Percentiles rank a stretch among this genome's conserved stretches.
These are phyloP conservation scores for Buceros bicornis DNA, from an alignment of 2,797 vertebrate genomes.

Conservation along the genomic window DNA sequence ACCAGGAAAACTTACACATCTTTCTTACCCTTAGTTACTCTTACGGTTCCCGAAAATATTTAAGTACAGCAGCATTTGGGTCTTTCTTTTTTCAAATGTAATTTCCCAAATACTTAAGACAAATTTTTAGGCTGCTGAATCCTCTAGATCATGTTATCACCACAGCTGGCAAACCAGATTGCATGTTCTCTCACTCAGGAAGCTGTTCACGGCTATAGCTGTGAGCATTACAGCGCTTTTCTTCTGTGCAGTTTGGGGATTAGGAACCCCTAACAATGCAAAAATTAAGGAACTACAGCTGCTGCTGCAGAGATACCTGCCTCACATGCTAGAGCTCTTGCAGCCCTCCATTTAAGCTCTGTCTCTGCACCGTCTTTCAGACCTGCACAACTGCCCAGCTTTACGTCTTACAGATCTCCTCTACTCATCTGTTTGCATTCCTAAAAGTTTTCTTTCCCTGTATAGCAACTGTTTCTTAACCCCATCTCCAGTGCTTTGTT, in stretches of 20 bases:
- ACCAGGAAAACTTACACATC: background rate
- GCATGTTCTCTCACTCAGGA: background rate
- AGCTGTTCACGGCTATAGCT: background rate
- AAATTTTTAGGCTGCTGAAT: background rate
- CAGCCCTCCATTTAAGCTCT: background rate
- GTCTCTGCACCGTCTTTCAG: background rate
- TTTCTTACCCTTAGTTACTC: background rate
- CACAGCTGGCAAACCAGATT: background rate
- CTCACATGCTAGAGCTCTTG: background rate
- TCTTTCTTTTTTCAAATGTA: background rate
- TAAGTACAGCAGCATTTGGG: background rate
- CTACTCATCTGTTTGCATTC: background rate
- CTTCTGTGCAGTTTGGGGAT: background rate
- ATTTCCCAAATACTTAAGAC: background rate
- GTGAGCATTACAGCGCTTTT: background rate
- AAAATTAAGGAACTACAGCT: background rate
- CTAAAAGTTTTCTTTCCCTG: background rate
- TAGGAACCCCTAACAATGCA: background rate
- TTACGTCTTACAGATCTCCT: background rate
- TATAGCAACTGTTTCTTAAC: background rate
- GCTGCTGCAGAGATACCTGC: background rate
- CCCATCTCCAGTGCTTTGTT: background rate
- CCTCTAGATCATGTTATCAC: background rate
- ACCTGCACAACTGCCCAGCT: background rate
- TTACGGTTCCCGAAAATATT: background rate